Evolutionary conservation across 2,113 vertebrate species (phyloP).

Genomic region (Pachyramphus minor): DNA sequence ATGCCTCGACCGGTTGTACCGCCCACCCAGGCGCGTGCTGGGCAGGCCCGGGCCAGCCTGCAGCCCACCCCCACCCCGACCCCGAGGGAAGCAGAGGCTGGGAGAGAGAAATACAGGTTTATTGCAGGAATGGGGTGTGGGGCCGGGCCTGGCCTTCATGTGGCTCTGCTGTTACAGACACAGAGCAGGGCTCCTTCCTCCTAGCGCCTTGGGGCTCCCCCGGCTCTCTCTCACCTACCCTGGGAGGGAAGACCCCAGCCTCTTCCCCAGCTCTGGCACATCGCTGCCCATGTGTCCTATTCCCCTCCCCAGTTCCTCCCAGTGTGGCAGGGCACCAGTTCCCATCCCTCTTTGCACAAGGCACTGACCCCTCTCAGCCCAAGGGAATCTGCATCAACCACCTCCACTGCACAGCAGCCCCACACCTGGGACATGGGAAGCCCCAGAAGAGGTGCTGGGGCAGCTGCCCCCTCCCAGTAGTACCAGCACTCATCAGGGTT

Average conservation of each 20-base stretch:
- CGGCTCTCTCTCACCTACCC: too few species aligned
- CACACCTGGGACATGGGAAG: rapidly evolving
- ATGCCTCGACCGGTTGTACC: constrained; percentile 12
- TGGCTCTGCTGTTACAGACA: not conserved
- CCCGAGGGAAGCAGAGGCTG: not conserved
- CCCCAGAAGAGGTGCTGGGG: not conserved
- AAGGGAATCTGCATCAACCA: not conserved
- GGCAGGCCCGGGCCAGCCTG: not conserved
- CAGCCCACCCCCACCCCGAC: not conserved
- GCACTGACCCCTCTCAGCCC: not conserved
- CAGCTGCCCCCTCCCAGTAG: not conserved
- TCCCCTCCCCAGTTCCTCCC: not conserved
- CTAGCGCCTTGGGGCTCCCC: not conserved
- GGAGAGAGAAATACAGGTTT: not conserved
- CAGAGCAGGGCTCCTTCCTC: not conserved
- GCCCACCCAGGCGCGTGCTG: not conserved
- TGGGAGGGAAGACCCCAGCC: not conserved
- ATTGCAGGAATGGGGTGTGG: constrained; percentile 17
- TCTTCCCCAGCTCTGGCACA: not conserved
- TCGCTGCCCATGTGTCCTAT: not conserved
- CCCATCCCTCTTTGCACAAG: not conserved
- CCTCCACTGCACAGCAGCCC: not conserved
- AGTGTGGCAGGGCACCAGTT: not conserved
- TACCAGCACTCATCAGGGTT: not conserved
- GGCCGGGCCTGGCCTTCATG: not conserved